Evolutionary conservation across 37 sponge, comb jelly and placozoan species (phyloP), one percentile per base, ranked within the genome.

Genomic region (Dysidea cf. avara): DNA sequence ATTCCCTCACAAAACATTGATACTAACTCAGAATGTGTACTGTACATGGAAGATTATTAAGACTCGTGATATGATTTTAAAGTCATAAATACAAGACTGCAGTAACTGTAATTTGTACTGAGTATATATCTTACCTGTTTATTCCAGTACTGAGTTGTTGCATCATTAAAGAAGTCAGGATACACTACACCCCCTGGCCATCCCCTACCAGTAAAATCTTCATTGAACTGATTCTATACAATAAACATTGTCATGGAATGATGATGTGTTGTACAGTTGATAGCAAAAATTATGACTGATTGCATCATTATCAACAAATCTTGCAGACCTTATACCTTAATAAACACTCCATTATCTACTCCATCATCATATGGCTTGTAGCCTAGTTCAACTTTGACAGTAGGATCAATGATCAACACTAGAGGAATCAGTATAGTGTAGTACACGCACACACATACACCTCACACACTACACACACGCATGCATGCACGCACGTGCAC

Each of bases 131-230:
- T 54, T 48, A 84, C 76, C 13, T 78, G 64, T 9, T 68, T 55
- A 13, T 59, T 36, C 78, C 78, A 84, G 61, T 79, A 78, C 2
- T 35, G 18, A 22, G 16, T 2, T 1, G 73, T 46, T 18, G 20
- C 56, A 32, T 75, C 60, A 49, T 83, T 59, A 54, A 86, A 43
- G 71, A 86, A 86, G 68, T 86, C 87, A 56, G 87, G 87, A 61
- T 54, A 86, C 24, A 61, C 76, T 9, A 81, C 82, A 13, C 26
- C 6, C 5, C 87, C 87, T 7, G 87, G 87, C 87, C 87, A 86
- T 12, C 82, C 81, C 43, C 75, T 86, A 11, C 87, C 87, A 12
- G 61, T 66, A 30, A 86, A 86, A 9, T 51, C 20, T 31, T 85
- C 36, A 0, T 64, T 61, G 39, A 71, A 76, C 28, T 73, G 37